Base-by-base conservation (phyloP, 2,888 invertebrate genomes). In the Drosophila mayaguana region DNA sequence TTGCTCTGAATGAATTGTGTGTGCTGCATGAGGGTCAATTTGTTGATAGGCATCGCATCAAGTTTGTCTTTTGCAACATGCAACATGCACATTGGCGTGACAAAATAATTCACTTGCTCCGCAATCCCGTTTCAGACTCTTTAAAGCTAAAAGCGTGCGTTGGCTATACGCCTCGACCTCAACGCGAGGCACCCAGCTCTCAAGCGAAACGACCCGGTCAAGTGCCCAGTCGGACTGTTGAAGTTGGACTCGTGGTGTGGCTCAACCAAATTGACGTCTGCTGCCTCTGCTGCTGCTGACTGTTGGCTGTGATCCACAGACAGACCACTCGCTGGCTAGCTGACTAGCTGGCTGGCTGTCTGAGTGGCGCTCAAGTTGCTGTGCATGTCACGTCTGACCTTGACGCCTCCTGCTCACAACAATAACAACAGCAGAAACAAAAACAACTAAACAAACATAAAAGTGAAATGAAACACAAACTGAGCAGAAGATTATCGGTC, bases 71-170 rank as follows among this genome's bases (percentile, higher is more conserved):
- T 59, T 60, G 72, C 54, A 54, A 54, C 54, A 62, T 81, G 70
- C 82, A 80, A 80, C 82, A 80, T 81, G 80, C 80, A 82, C 82
- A 80, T 78, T 73, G 78, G 80, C 82, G 81, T 78, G 80, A 75
- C 78, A 74, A 76, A 78, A 50, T 71, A 72, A 62, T 63, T 72
- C 76, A 66, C 64, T 50, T 70, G 74, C 64, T 43, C 50, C 65
- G 12, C 63, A 63, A 74, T 73, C 64, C 46, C 61, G 75, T 65
- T 71, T 56, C 42, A 34, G 60, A 14, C 36, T 20, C 38, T 46
- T 32, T 20, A 9, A 53, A 68, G 55, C 16, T 54, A 45, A 45
- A 68, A 61, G 70, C 68, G 68, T 61, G 68, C 61, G 34, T 56
- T 68, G 64, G 22, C 46, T 32, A 18, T 36, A 14, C 63, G 53